Conservation (phyloP, 1,140 invertebrate genomes). For the Drosophila gunungcola region DNA sequence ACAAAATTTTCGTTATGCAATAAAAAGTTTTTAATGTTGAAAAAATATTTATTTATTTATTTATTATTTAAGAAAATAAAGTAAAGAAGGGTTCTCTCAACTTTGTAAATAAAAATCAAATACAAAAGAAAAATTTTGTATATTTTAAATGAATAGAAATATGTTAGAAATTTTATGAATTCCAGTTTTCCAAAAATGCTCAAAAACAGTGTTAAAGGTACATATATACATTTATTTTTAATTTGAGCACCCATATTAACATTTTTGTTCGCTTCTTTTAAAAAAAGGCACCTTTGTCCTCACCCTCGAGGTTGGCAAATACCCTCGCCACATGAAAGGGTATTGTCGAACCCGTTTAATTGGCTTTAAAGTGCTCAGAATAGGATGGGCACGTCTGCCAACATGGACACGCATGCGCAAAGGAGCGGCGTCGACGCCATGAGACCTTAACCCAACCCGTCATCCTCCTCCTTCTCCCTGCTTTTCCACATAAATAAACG, state of each 20-base stretch:
- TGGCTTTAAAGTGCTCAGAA: conserved; percentile 59
- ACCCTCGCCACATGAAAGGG: conserved; percentile 5
- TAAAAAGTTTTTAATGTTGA: no score
- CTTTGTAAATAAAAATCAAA: no score
- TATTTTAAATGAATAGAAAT: background rate
- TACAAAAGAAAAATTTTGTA: background rate
- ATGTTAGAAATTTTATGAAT: no score
- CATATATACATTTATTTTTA: no score
- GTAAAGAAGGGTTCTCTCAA: no score
- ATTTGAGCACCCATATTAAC: background rate
- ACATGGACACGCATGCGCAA: conserved; percentile 53
- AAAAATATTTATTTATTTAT: no score
- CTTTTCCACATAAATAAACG: conserved; percentile 54
- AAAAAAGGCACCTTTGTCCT: background rate
- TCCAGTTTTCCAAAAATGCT: no score
- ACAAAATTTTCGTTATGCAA: no score
- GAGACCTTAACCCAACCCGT: conserved; percentile 6
- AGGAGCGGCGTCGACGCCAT: conserved; percentile 41
- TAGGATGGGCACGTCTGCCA: conserved; percentile 50
- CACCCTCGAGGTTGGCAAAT: conserved; percentile 3
- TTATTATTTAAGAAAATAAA: no score
- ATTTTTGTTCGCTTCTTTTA: background rate
- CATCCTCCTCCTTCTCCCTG: conserved; percentile 6
- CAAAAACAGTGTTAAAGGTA: no score
- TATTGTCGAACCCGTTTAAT: conserved; percentile 65